Conservation (phyloP, 2,113 vertebrate genomes). For the Castor canadensis region DNA sequence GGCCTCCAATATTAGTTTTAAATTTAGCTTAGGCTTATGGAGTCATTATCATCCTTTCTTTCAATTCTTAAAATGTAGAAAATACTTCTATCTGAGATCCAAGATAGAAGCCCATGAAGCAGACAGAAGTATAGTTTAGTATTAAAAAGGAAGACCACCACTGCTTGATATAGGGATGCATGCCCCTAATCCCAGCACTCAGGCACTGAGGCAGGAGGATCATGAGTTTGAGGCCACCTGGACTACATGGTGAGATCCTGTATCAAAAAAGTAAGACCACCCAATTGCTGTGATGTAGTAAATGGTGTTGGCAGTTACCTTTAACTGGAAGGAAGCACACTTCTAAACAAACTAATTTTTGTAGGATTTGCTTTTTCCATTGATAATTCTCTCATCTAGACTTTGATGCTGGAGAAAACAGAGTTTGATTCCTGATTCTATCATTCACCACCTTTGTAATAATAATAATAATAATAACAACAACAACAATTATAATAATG, state of each 20-base stretch:
- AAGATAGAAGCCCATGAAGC: background rate
- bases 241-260: background rate
- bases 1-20: constrained; percentile 62
- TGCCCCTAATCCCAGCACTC: background rate
- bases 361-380: background rate
- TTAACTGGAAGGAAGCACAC: background rate
- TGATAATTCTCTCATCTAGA: background rate
- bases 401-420: background rate
- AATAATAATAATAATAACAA: background rate
- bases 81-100: background rate
- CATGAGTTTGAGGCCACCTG: background rate
- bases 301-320: too few relatives aligned
- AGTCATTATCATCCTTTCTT: constrained; percentile 37
- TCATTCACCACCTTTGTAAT: background rate
- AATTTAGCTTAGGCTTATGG: constrained; percentile 60
- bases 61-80: background rate
- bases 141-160: background rate
- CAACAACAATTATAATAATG: background rate
- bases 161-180: background rate
- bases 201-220: background rate
- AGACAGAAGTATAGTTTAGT: background rate
- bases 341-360: background rate
- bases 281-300: background rate
- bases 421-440: background rate
- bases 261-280: background rate